Evolutionary conservation across 2,113 vertebrate genomes (phyloP), one percentile per base, ranked within the genome.

Genomic region (Cairina moschata): DNA sequence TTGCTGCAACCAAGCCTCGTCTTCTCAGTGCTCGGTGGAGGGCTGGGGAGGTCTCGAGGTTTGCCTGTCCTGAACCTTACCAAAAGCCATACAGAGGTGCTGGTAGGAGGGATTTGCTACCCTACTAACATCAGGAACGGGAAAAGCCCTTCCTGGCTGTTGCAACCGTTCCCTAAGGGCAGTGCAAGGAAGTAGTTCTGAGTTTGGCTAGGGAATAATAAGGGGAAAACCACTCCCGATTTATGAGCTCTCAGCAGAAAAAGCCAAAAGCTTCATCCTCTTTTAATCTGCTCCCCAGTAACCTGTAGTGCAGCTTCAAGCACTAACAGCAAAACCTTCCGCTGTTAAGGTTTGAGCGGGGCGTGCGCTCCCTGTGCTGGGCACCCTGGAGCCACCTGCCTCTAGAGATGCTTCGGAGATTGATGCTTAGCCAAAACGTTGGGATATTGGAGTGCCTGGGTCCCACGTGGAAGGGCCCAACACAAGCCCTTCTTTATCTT

Each of bases 271-370:
- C 54, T 38, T 90, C 3, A 0, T 80, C 21, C 17, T 92, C 38
- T 86, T 60, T 54, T 31, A 46, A 34, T 65, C 74, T 78, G 13
- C 75, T 93, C 86, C 66, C 1, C 2, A 73, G 54, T 81, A 86
- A 82, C 69, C 58, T 69, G n/a, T 48, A 82, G 86, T 5, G 50
- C 81, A 95, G 91, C 86, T 96, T 86, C 81, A 84, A 60, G 36
- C 66, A 52, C 93, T 86, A 81, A 91, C 79, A 88, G 89, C 74
- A 60, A 86, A 84, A 32, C 32, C 83, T 94, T 50, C 78, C 0
- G 32, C 80, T 72, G 14, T 65, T 54, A 40, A 62, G 38, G 31
- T 16, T 28, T 28, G 40, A 34, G 68, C 17, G 80, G 75, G 71
- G 71, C 52, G 38, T 81, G 76, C 86, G 60, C 44, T 87, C 80